Evolutionary conservation across 2,797 vertebrate genomes (phyloP).

Genomic region (Lycodopsis pacificus): DNA sequence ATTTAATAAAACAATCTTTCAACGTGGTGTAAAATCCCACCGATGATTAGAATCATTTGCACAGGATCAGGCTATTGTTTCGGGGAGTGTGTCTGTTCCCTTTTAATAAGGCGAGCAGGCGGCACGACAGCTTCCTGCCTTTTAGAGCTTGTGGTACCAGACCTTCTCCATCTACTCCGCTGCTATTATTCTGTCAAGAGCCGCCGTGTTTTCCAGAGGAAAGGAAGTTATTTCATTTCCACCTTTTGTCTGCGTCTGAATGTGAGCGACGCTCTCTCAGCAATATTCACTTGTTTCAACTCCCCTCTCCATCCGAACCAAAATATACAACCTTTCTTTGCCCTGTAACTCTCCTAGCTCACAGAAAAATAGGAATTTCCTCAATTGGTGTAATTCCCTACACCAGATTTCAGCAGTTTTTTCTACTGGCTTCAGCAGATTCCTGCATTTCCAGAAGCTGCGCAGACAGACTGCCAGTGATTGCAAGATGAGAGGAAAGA

Average conservation of each 20-base stretch:
- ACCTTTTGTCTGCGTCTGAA: conserved; percentile 97
- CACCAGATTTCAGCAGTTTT: conserved; percentile 89
- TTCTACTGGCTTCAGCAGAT: conserved; percentile 88
- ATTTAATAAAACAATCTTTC: conserved; percentile 4
- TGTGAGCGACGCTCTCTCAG: conserved; percentile 98
- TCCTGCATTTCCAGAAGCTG: conserved; percentile 88
- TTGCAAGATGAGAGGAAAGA: conserved; percentile 20
- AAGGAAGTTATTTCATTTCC: conserved; percentile 99
- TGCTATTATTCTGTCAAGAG: conserved; percentile 98
- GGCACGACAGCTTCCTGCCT: conserved; percentile 92
- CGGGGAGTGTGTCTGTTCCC: conserved; percentile 78
- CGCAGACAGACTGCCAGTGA: conserved; percentile 86
- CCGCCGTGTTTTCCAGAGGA: conserved; percentile 87
- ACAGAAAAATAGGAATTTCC: conserved; percentile 99
- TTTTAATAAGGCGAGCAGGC: conserved; percentile 89
- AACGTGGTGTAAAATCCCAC: conserved; percentile 16
- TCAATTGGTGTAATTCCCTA: conserved; percentile 96
- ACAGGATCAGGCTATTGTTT: conserved; percentile 56
- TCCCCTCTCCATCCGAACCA: conserved; percentile 94
- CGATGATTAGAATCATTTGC: conserved; percentile 27
- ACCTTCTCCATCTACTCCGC: conserved; percentile 87
- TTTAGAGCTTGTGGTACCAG: conserved; percentile 78
- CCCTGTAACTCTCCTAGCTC: conserved; percentile 91
- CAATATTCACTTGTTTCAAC: conserved; percentile 96
- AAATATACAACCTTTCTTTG: conserved; percentile 96